A percentile compares a stretch with the other conserved stretches of the same genome.
phyloP scores from a whole-genome alignment of 1,140 invertebrate genomes.

The Macrotrachela quadricornifera region DNA sequence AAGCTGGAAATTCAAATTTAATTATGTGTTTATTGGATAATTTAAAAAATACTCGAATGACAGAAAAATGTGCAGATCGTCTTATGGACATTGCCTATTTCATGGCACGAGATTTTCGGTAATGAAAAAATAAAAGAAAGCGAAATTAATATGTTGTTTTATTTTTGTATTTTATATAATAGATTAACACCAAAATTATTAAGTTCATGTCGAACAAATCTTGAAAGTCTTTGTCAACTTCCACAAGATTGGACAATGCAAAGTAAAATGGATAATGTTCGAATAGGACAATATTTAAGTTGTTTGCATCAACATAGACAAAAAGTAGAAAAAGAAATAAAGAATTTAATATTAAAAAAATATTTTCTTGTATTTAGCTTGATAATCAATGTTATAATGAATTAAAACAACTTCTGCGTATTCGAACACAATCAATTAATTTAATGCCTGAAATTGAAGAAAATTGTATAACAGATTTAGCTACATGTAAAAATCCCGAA shows the following conservation, averaged over 20 bases:
- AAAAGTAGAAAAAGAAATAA: too few relatives aligned
- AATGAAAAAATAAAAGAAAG: slow-evolving; percentile 10
- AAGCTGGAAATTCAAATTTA: slow-evolving; percentile 37
- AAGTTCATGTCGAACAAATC: too few relatives aligned
- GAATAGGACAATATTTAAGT: too few relatives aligned
- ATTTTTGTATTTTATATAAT: background rate
- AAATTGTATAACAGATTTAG: slow-evolving; percentile 61
- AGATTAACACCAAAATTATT: too few relatives aligned
- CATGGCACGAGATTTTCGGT: slow-evolving; percentile 70
- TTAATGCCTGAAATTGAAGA: slow-evolving; percentile 79
- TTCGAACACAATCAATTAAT: slow-evolving; percentile 68
- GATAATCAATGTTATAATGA: slow-evolving; percentile 40
- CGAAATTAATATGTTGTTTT: background rate
- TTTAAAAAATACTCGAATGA: slow-evolving; percentile 60
- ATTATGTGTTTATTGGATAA: slow-evolving; percentile 82
- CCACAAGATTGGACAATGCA: too few relatives aligned
- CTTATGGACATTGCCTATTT: slow-evolving; percentile 91
- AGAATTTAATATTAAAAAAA: too few relatives aligned
- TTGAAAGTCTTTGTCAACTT: too few relatives aligned
- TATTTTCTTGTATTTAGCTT: slow-evolving; percentile 14
- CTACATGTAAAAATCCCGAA: slow-evolving; percentile 49
- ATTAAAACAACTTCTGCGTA: slow-evolving; percentile 68
- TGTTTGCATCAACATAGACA: too few relatives aligned
- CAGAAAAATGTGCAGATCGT: slow-evolving; percentile 61
- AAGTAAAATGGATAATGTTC: too few relatives aligned